Base-by-base conservation (phyloP, 2,888 invertebrate species). In the Lithophane ornitopus region DNA sequence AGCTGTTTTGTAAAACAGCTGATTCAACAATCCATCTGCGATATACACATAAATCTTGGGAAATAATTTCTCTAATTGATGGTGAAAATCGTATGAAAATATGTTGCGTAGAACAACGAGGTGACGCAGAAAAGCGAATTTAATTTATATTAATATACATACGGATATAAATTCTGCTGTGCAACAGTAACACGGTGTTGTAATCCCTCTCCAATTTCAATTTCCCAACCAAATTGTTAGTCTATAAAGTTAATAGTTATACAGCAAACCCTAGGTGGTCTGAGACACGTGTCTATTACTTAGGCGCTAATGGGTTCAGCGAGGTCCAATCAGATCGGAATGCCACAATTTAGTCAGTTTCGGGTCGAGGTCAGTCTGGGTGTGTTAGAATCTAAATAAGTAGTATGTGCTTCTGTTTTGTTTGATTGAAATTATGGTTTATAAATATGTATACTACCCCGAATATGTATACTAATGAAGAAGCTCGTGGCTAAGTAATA, bases 311-410 rank as follows among this genome's bases (percentile, higher is more conserved):
- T 79, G 46, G 46, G 72, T 76, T 63, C 62, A 67, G 39, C 52
- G 44, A 69, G 59, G 54, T 44, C 67, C 34, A 49, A 70, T 76
- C 76, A 44, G 61, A 72, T 76, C 26, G 82, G 72, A 81, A 85
- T 84, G 71, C 49, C 52, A 84, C 70, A 80, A 46, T 70, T 67
- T 81, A 72, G 56, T 71, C 49, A 19, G 44, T 81, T 65, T 58
- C 44, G 77, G 67, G 56, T 52, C 77, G 82, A 79, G 82, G 76
- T 62, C 28, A 49, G 8, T 22, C 34, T 56, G 26, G 14, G 22
- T 19, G 39, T 81, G 61, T 63, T 52, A n/a, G 77, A 49, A 82
- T 79, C 66, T 81, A 81, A 80, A 46, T 65, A 46, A 16, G 6
- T 26, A 26, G 26, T 39, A 1, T 11, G 7, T 28, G 39, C 7